Percentiles rank a stretch among this genome's conserved stretches.
Conservation (phyloP, 1,140 invertebrate species). For the Nasonia vitripennis region DNA sequence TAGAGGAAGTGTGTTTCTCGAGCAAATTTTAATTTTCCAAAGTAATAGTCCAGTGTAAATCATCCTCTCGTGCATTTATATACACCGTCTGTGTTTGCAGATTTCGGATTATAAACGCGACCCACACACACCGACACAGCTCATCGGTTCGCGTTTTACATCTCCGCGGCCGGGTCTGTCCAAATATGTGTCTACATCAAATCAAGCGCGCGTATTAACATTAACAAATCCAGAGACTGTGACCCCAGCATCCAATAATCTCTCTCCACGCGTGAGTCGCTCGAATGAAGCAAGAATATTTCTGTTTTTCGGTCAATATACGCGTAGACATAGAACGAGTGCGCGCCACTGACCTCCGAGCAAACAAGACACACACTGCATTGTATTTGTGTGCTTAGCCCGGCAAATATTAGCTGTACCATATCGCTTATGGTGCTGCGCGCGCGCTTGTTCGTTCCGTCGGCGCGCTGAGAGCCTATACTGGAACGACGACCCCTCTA, state of each 20-base stretch:
- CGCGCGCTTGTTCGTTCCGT: conserved; percentile 60
- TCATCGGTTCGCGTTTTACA: too few species aligned
- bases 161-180: neutral
- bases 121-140: neutral
- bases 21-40: conserved; percentile 14
- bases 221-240: neutral
- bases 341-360: neutral
- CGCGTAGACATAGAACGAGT: neutral
- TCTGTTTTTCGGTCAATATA: neutral
- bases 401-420: conserved; percentile 73
- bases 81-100: too few species aligned
- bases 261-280: too few species aligned
- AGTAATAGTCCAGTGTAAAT: neutral
- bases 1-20: neutral
- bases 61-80: too few species aligned
- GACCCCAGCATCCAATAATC: too few species aligned
- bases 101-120: neutral
- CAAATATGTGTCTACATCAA: neutral
- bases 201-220: neutral
- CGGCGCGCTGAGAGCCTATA: neutral
- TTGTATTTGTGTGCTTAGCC: conserved; percentile 72
- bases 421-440: conserved; percentile 70
- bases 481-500: neutral
- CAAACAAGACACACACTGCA: conserved; percentile 49
- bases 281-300: neutral